Evolutionary conservation across 2,888 invertebrate genomes (phyloP).

Genomic region (Drosophila austrosaltans): DNA sequence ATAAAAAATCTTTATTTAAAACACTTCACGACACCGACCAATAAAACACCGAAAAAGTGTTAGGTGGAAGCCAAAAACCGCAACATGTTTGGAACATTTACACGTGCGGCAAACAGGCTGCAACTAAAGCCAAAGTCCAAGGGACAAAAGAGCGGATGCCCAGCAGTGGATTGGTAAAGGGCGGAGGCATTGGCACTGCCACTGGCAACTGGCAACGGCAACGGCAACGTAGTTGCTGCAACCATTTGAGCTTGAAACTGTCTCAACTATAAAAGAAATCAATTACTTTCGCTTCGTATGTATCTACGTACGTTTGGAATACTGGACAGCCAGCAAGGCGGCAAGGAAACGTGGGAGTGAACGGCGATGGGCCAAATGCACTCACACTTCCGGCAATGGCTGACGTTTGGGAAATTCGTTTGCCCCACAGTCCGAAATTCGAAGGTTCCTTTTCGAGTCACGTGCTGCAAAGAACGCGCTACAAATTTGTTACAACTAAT

Average conservation of each 20-base stretch:
- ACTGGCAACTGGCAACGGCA: background rate
- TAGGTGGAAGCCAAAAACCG: conserved; percentile 67
- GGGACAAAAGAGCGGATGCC: conserved; percentile 19
- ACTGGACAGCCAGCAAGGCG: conserved; percentile 27
- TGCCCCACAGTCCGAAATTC: conserved; percentile 26
- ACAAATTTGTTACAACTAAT: conserved; percentile 78
- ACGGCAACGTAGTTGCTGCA: conserved; percentile 57
- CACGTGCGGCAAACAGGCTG: conserved; percentile 68
- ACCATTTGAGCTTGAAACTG: conserved; percentile 74
- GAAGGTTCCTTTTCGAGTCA: conserved; percentile 52
- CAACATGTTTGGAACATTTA: conserved; percentile 77
- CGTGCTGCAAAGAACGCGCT: conserved; percentile 73
- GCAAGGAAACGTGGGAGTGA: conserved; percentile 22
- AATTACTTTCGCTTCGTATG: conserved; percentile 72
- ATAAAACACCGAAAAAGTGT: conserved; percentile 67
- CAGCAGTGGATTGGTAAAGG: conserved; percentile 20
- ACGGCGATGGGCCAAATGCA: conserved; percentile 34
- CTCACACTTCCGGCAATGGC: conserved; percentile 66
- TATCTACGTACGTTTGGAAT: conserved; percentile 6
- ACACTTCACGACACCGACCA: conserved; percentile 76
- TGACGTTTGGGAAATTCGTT: conserved; percentile 44
- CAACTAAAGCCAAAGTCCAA: conserved; percentile 30
- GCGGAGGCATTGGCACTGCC: conserved; percentile 22
- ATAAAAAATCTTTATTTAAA: conserved; percentile 78
- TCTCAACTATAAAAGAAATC: conserved; percentile 78